Evolutionary conservation across 1,140 invertebrate genomes (phyloP), one percentile per base, ranked within the genome.

Genomic region (Pachyrhynchus sulphureomaculatus): DNA sequence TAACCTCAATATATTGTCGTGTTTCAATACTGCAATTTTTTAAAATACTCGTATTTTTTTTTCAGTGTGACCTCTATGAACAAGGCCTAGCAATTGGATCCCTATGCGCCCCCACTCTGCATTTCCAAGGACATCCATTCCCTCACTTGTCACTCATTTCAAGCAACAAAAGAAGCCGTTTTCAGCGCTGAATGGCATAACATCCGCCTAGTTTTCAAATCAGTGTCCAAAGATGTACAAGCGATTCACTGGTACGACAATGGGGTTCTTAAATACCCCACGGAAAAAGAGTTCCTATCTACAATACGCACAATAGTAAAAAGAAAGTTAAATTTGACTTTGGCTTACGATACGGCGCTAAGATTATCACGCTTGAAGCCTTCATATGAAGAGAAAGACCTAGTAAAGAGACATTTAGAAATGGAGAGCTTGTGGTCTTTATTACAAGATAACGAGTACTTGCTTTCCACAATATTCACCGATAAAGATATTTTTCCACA

Each of bases 381-480:
- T 2, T 76, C 75, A 4, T 73, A 75, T 12, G 65, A 75, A n/a
- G 77, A 81, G 60, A 75, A 68, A 15, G 75, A 79, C 33, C 4
- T 54, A 0, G 45, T 49, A 6, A 74, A 72, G 26, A 73, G 81
- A 26, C 71, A 76, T n/a, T 65, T 74, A n/a, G 84, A 84, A 73
- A 83, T 86, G 76, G 79, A 82, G 58, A 84, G 83, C 69, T 74
- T 86, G 4, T 87, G 84, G 84, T 68, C 76, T 32, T 66, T 89
- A 13, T 54, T 86, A 5, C 83, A 87, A 66, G 84, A 87, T 67
- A 82, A 85, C 66, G 87, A 88, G 71, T 89, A 87, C 71, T 58
- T 87, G 9, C 74, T 85, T 17, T 79, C 82, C n/a, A 76, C 80
- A 36, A 67, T 86, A 2, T 83, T 82, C 69, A 78, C 81, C 49